Conservation (phyloP, 37 sponge, comb jelly and placozoan genomes). For the Amphimedon queenslandica region DNA sequence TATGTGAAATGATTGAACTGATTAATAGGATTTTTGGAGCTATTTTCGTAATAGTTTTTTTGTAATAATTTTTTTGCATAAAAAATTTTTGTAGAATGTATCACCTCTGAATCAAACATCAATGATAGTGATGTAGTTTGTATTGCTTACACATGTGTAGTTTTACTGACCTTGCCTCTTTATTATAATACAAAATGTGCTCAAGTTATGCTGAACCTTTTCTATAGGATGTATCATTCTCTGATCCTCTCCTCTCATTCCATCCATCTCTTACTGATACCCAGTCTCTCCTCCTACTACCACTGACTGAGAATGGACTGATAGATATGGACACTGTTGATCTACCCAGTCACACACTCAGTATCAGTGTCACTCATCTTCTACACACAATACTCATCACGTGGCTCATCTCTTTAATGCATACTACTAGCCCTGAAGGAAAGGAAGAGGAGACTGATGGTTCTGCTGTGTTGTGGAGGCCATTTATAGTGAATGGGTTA, state of each 20-base stretch:
- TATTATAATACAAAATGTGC: too few relatives aligned
- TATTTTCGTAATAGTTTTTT: too few relatives aligned
- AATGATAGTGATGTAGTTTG: too few relatives aligned
- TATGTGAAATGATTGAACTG: too few relatives aligned
- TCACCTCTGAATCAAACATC: too few relatives aligned
- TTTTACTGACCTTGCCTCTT: too few relatives aligned
- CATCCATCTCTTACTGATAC: neutral
- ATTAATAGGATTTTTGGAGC: too few relatives aligned
- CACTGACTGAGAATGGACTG: slow-evolving; percentile 24
- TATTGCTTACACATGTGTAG: too few relatives aligned
- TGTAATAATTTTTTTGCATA: too few relatives aligned
- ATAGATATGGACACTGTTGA: neutral
- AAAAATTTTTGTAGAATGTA: too few relatives aligned
- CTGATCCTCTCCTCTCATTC: neutral
- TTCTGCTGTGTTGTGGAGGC: neutral
- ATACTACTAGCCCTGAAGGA: neutral
- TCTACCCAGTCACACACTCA: slow-evolving; percentile 6
- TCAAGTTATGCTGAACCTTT: too few relatives aligned
- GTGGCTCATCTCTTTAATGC: slow-evolving; percentile 19
- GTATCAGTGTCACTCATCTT: neutral
- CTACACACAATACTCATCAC: slow-evolving; percentile 40
- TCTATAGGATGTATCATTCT: slow-evolving; percentile 44
- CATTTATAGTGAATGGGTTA: slow-evolving; percentile 27
- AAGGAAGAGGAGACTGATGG: neutral
- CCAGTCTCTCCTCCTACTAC: slow-evolving; percentile 26